Evolutionary conservation across 1,140 invertebrate genomes (phyloP).

Genomic region (Armadillidium nasatum): DNA sequence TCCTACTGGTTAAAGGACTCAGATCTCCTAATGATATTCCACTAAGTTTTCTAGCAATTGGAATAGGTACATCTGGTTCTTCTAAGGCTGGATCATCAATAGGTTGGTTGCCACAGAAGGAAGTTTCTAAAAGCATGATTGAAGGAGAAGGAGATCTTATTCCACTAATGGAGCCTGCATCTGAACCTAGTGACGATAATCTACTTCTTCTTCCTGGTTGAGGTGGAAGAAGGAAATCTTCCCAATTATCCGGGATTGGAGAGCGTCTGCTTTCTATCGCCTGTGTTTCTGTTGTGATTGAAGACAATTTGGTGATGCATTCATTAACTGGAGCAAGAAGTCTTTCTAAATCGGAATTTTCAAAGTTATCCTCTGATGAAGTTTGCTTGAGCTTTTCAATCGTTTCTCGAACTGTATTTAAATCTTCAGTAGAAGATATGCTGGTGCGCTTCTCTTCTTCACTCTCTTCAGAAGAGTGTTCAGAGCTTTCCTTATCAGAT

Average conservation of each 20-base stretch:
- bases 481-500: background rate
- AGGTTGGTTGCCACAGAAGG: constrained; percentile 42
- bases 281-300: constrained; percentile 18
- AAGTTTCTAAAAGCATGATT: constrained; percentile 42
- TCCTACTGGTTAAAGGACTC: constrained; percentile 32
- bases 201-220: constrained; percentile 41
- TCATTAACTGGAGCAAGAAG: constrained; percentile 43
- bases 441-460: background rate
- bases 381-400: constrained; percentile 26
- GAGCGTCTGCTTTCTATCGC: constrained; percentile 26
- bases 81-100: constrained; percentile 41
- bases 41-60: constrained; percentile 41
- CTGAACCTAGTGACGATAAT: constrained; percentile 42
- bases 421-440: constrained; percentile 25
- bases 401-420: constrained; percentile 28
- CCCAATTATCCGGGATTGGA: constrained; percentile 44
- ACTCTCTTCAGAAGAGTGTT: background rate
- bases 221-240: constrained; percentile 41
- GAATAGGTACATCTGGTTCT: constrained; percentile 43
- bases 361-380: constrained; percentile 21
- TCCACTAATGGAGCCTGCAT: constrained; percentile 39
- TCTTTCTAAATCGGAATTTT: constrained; percentile 30
- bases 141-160: constrained; percentile 40
- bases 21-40: constrained; percentile 43
- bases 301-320: constrained; percentile 41